phyloP scores from a whole-genome alignment of 2,113 vertebrate species.

The Burhinus oedicnemus region DNA sequence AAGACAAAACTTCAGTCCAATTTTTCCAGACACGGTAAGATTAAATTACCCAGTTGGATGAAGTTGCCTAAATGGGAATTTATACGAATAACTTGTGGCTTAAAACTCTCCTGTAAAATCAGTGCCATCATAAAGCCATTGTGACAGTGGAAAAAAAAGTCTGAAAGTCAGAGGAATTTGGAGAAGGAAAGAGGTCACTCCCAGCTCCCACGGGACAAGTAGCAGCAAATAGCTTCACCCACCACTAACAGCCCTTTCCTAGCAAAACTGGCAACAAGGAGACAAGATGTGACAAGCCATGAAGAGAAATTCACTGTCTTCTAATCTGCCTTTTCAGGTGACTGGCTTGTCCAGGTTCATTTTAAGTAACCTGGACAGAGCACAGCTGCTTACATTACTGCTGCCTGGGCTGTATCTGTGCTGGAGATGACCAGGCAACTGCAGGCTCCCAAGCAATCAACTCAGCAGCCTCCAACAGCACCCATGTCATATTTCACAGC shows the following conservation, averaged over 20 bases:
- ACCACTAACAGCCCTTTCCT: background rate
- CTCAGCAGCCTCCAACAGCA: background rate
- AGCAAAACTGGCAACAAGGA: background rate
- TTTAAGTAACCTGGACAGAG: background rate
- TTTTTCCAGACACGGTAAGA: background rate
- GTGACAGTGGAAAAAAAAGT: background rate
- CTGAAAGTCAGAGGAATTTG: background rate
- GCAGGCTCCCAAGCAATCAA: background rate
- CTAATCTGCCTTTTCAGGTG: background rate
- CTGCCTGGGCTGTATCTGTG: background rate
- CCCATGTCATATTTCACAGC: background rate
- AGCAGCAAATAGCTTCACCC: background rate
- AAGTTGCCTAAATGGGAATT: background rate
- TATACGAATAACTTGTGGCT: background rate
- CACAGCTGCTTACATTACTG: background rate
- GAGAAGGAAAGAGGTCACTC: background rate
- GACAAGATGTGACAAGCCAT: background rate
- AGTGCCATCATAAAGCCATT: background rate
- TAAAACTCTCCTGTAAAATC: background rate
- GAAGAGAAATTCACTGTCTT: background rate
- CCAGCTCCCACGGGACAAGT: background rate
- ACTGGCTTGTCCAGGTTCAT: background rate
- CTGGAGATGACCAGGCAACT: background rate
- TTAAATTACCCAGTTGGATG: background rate
- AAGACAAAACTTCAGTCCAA: background rate